Percentiles rank a stretch among this genome's conserved stretches.
Evolutionary conservation across 2,888 invertebrate species (phyloP).

Genomic region (Mesoligia furuncula): DNA sequence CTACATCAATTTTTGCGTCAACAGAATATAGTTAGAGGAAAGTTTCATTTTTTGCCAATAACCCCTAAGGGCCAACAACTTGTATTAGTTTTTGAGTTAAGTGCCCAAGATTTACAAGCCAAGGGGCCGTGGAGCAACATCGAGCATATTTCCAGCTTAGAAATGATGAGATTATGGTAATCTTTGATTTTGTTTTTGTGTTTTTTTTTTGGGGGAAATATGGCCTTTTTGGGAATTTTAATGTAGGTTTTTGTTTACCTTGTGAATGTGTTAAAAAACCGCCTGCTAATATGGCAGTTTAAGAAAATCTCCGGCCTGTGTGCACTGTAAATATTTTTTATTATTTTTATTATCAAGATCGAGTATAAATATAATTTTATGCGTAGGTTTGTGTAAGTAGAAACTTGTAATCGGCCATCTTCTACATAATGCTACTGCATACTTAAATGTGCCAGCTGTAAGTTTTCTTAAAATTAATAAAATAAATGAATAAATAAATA

Average conservation of each 20-base stretch:
- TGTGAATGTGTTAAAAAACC: not conserved
- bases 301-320: not conserved
- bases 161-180: slow-evolving; percentile 60
- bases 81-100: slow-evolving; percentile 73
- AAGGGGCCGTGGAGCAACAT: slow-evolving; percentile 28
- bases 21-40: slow-evolving; percentile 55
- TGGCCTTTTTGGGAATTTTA: slow-evolving; percentile 22
- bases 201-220: slow-evolving; percentile 5
- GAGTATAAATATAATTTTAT: too few relatives aligned
- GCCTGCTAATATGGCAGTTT: too few relatives aligned
- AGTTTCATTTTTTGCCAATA: slow-evolving; percentile 67
- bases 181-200: slow-evolving; percentile 34
- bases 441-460: too few relatives aligned
- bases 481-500: too few relatives aligned
- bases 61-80: slow-evolving; percentile 66
- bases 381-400: too few relatives aligned
- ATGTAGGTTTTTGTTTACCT: slow-evolving; percentile 2
- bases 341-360: too few relatives aligned
- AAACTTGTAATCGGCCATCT: too few relatives aligned
- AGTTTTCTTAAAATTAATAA: too few relatives aligned
- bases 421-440: too few relatives aligned
- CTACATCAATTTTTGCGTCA: slow-evolving; percentile 60
- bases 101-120: slow-evolving; percentile 59
- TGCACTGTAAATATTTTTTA: not conserved
- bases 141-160: slow-evolving; percentile 45